Evolutionary conservation across 2,113 vertebrate genomes (phyloP), one percentile per base, ranked within the genome.

Genomic region (Cryptomyrus ogoouensis): DNA sequence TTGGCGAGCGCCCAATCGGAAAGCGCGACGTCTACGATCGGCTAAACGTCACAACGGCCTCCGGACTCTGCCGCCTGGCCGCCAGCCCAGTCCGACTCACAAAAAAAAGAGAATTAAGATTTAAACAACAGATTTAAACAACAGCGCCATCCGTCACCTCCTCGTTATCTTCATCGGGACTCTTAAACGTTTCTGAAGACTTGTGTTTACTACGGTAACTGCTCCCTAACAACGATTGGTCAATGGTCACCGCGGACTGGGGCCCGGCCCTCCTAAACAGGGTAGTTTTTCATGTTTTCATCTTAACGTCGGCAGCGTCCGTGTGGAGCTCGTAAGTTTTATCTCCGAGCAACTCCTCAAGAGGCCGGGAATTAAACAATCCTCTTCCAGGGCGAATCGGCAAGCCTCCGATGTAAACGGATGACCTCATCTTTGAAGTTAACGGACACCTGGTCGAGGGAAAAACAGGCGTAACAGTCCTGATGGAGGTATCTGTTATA

Each of bases 371-470:
- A 50, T 35, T 53, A 91, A 66, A 53, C 70, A 83, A 89, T 90
- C 87, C 89, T 91, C 88, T 88, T 90, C 88, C 92, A 83, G 92
- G 90, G 62, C 90, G 90, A 90, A 91, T 92, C 91, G 13, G 91
- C 44, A 15, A 0, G 42, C 91, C 92, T 89, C 84, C 24, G 83
- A 90, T 89, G 74, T 91, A 91, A 92, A 89, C 90, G 86, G 83
- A 83, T 47, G 66, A 50, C 89, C 91, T 92, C 91, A 83, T 89
- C 90, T 92, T 84, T 44, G 88, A 90, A 87, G 90, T 80, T 90
- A 90, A 88, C 74, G 91, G 88, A 92, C 92, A 92, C 89, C 27
- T 89, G 70, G 87, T 91, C 89, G 5, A 19, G 35, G 74, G 74
- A 80, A 42, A 80, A 42, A 80, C 13, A 80, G 15, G 5, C 86